Base-by-base conservation (phyloP, 1,140 invertebrate species). In the Polypedilum pembai region DNA sequence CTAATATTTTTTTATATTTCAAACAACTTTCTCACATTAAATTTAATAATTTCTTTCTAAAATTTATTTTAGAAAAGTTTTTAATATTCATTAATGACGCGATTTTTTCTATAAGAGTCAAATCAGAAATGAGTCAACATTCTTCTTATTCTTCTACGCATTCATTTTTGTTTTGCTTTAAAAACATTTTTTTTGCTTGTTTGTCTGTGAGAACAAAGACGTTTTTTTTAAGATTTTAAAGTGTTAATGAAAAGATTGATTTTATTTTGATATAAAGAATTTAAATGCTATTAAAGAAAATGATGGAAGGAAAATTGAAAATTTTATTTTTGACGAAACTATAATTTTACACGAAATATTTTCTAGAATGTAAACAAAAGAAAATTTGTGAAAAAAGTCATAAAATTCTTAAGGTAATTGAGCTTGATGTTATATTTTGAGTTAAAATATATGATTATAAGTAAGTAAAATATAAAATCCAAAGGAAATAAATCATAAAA, bases 141-240 rank as follows among this genome's bases (percentile, higher is more conserved):
- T 56, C 45, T 56, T 56, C 45, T 56, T 56, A n/a, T 56, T 56
- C 45, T 56, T 56, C 12, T 56, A 56, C 45, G 45, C 45, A 56
- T 56, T 56, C 10, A 56, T 56, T 56, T 56, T 56, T n/a, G 12
- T 56, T 56, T 4, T 12, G 12, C 45, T 56, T 56, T 12, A 45
- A 45, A 45, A 45, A 45, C 41, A 45, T 4, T 45, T 45, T 33
- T 33, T 45, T 41, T 7, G 40, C 40, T 41, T 45, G 8, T 12
- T 12, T 45, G 15, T 45, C 15, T 45, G 3, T 45, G 41, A 15
- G 15, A 45, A 33, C 24, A 33, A 33, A 33, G 24, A 33, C 1
- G 24, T 33, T 33, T 33, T 33, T 33, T 45, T 45, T 8, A 8
- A 10, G 41, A 45, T 45, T 45, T 45, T 45, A 45, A 45, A 45